Evolutionary conservation across 2,888 invertebrate species (phyloP), one percentile per base, ranked within the genome.

Genomic region (Prosapia bicincta): DNA sequence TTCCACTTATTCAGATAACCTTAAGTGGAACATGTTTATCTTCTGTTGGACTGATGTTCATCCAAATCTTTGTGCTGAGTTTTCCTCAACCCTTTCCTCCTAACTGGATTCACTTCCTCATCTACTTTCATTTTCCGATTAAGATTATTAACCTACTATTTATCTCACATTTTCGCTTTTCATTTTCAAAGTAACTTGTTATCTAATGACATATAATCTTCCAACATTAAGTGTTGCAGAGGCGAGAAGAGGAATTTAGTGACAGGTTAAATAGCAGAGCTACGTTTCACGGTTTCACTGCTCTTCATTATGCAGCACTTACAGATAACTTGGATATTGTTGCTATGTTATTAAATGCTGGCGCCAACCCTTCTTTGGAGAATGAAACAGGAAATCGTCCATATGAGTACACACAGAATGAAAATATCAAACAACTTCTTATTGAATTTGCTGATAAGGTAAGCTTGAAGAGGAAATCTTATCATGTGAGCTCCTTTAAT

Each of bases 241-340:
- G 88, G 30, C 88, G 96, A 79, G 95, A 96, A 83, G 92, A 93
- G 79, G 95, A 96, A 84, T 97, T 97, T 85, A 91, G 91, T 81
- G 90, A 76, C 7, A 78, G 79, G 54, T 82, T 89, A 30, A 87
- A 85, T 77, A 83, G 88, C 81, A 88, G 90, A 81, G 93, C 93
- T 0, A 92, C 91, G 9, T 96, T 94, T 85, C 88, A 90, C 79
- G 96, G 95, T 32, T 95, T 94, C 85, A 96, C 96, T 74, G 91
- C 96, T 70, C 87, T 97, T 79, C 96, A 97, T 85, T 97, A 97
- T 87, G 96, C 96, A 10, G 94, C 92, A 71, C 86, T 97, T 67
- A 88, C 90, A 1, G 92, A 95, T 85, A 90, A 92, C 79, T 82
- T 87, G 2, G 87, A 87, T 25, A 87, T 90, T 43, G 90, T 93